Base-by-base conservation (phyloP, 2,888 invertebrate species). In the Allolobophora icterica region DNA sequence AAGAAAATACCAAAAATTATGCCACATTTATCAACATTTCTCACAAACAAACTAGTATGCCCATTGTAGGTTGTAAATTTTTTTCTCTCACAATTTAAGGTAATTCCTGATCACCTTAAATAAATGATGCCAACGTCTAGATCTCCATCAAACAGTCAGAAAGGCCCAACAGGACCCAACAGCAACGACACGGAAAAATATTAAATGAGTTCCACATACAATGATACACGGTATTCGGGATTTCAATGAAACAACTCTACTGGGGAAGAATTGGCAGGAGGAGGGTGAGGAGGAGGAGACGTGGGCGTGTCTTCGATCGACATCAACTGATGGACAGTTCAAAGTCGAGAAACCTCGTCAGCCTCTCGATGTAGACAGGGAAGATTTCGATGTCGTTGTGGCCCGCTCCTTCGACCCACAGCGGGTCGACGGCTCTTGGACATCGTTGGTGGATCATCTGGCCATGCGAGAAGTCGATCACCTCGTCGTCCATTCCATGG, bases 361-460 rank as follows among this genome's bases (percentile, higher is more conserved):
- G 35, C 21, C 84, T 38, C 95, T 99, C 99, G 95, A 99, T 96
- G 96, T 99, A 99, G 96, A 98, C 98, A 95, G 98, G 97, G 96
- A 98, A 99, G 93, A 99, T 96, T 96, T 99, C 99, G 91, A 99
- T 98, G 95, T 99, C 99, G 96, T 99, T 99, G 96, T 99, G 99
- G 33, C 99, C 99, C 91, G 99, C 99, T 91, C 99, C 99, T 97
- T 98, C 96, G 21, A 96, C 98, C 99, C 99, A 99, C 93, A 99
- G 96, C 30, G 99, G 99, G 95, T 99, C 99, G 42, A 99, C 99
- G 92, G 99, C 98, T 94, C 98, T 97, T 35, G 98, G 98, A 96
- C 99, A 99, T 94, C 98, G 97, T 95, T 99, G 99, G 95, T 98
- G 98, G 95, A 99, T 99, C 92, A 98, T 98, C 93, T 99, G 96